phyloP scores from a whole-genome alignment of 2,888 invertebrate species.

The Clitarchus hookeri region DNA sequence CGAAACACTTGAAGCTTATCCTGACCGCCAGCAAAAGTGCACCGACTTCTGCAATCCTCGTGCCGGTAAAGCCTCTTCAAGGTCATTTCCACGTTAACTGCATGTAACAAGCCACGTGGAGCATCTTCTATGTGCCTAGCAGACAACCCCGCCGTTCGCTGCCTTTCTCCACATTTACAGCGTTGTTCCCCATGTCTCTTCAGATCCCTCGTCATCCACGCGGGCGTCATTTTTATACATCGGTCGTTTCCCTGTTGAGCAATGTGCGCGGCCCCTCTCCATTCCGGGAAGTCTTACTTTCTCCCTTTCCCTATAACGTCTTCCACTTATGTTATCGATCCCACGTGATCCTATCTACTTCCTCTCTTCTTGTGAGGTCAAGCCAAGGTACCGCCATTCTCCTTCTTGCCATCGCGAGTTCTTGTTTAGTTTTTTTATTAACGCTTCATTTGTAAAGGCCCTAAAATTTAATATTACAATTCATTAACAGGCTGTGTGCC shows the following conservation, averaged over 20 bases:
- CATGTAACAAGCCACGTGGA: no score
- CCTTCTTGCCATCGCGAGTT: no score
- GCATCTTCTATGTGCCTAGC: not conserved
- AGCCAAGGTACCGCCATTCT: no score
- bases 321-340: not conserved
- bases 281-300: not conserved
- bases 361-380: not conserved
- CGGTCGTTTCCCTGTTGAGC: not conserved
- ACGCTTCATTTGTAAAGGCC: no score
- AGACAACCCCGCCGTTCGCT: not conserved
- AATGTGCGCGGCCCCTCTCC: not conserved
- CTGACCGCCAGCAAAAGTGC: no score
- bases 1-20: no score
- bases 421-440: no score
- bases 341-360: not conserved
- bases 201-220: not conserved
- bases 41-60: no score
- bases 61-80: no score
- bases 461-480: no score
- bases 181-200: not conserved
- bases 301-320: not conserved
- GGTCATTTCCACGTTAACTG: no score
- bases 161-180: not conserved
- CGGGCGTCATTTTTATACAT: not conserved
- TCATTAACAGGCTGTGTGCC: no score